phyloP scores from a whole-genome alignment of 2,888 invertebrate species.

The Bibio marci region DNA sequence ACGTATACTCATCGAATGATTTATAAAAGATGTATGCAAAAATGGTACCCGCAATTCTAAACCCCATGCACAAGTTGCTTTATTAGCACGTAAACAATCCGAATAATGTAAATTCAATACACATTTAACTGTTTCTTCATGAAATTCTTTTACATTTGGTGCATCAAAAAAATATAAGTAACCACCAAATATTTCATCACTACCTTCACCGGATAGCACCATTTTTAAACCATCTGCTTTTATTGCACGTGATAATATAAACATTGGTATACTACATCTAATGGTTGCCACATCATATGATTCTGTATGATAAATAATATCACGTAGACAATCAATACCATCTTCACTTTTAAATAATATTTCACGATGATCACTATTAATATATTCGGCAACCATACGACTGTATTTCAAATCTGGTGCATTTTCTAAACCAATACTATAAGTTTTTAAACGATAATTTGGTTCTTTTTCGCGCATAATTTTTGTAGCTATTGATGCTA shows the following conservation, averaged over 20 bases:
- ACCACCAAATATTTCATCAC: constrained; percentile 90
- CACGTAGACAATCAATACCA: constrained; percentile 42
- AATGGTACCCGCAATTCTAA: constrained; percentile 80
- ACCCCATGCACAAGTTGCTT: constrained; percentile 54
- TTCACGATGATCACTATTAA: constrained; percentile 83
- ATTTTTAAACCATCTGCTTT: constrained; percentile 76
- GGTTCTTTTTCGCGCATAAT: constrained; percentile 22
- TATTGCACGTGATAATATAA: constrained; percentile 63
- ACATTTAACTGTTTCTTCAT: constrained; percentile 52
- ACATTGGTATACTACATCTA: constrained; percentile 42
- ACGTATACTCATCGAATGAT: constrained; percentile 59
- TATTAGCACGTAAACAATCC: constrained; percentile 66
- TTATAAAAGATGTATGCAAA: constrained; percentile 70
- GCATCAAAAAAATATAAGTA: constrained; percentile 90
- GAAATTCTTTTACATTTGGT: constrained; percentile 49
- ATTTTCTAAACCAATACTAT: constrained; percentile 78
- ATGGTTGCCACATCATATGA: constrained; percentile 40
- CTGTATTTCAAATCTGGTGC: constrained; percentile 84
- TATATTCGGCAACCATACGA: constrained; percentile 60
- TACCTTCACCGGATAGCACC: constrained; percentile 84
- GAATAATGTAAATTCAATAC: constrained; percentile 62
- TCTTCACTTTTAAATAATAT: constrained; percentile 73
- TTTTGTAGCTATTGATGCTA: constrained; percentile 29
- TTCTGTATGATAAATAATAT: constrained; percentile 77
- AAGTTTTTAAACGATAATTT: constrained; percentile 41